phyloP scores from a whole-genome alignment of 2,113 vertebrate genomes.

The Alligator mississippiensis region DNA sequence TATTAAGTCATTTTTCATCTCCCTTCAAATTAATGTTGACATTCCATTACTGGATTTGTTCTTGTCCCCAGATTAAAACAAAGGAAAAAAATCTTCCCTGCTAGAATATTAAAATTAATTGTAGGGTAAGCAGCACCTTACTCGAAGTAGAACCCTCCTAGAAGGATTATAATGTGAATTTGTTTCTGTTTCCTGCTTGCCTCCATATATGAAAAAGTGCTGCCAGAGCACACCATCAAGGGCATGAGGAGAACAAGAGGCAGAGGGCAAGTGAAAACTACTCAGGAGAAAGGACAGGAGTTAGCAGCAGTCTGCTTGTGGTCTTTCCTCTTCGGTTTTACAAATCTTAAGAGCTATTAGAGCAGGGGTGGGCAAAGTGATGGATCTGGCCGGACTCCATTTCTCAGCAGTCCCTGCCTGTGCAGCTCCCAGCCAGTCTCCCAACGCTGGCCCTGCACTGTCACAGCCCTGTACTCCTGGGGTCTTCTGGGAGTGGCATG shows the following conservation, averaged over 20 bases:
- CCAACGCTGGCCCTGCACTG: too few relatives aligned
- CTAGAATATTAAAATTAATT: conserved; percentile 76
- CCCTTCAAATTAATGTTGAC: conserved; percentile 76
- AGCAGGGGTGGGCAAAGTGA: not conserved
- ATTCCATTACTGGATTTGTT: conserved; percentile 76
- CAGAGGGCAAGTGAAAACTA: not conserved
- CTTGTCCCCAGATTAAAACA: conserved; percentile 74
- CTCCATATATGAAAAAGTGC: conserved; percentile 5
- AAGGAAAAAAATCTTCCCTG: conserved; percentile 55
- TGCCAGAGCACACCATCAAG: conserved; percentile 9
- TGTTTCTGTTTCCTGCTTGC: conserved; percentile 54
- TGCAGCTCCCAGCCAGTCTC: too few relatives aligned
- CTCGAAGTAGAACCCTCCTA: conserved; percentile 62
- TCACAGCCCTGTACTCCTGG: too few relatives aligned
- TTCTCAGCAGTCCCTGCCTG: too few relatives aligned
- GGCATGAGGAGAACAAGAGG: not conserved
- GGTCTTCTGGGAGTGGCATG: too few relatives aligned
- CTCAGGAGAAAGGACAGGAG: not conserved
- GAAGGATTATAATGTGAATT: conserved; percentile 50
- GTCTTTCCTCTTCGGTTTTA: not conserved
- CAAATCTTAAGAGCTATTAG: not conserved
- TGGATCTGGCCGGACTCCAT: too few relatives aligned
- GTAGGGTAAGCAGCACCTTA: conserved; percentile 63
- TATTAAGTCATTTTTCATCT: conserved; percentile 82
- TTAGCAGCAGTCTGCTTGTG: not conserved